Base-by-base conservation (phyloP, 2,797 vertebrate genomes). In the Thunnus albacares region DNA sequence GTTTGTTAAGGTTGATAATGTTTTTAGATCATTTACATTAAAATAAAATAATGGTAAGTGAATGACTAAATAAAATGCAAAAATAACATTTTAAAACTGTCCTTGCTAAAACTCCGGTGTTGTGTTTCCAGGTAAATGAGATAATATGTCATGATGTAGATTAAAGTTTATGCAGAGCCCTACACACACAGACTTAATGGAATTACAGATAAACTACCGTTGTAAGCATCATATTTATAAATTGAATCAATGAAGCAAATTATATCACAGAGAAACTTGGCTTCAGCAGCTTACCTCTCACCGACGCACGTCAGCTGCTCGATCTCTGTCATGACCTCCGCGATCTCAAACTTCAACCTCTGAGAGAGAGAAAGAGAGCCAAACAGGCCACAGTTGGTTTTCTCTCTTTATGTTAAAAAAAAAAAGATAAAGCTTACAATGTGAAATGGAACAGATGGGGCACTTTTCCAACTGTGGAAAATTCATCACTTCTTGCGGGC, bases 261-360 rank as follows among this genome's bases (percentile, higher is more conserved):
- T 20, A 35, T 15, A 30, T 17, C 7, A 18, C 22, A 57, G 45
- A 69, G 24, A 18, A 17, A 66, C 28, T 1, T 5, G 3, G 63
- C 15, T 53, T 56, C 11, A n/a, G 53, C 18, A n/a, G 82, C 93
- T 91, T 83, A 98, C 98, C 97, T 98, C 89, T 99, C 98, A 88
- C 98, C 98, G 2, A 96, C 96, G 45, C 97, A 98, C 0, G 98
- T 98, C 83, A 99, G 94, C 84, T 97, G 98, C 93, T 99, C 97
- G 17, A 99, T 99, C 94, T 99, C 98, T 0, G 97, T 99, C 98
- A 99, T 99, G 82, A 99, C 98, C 82, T 99, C 98, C 0, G 98
- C 97, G 58, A 99, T 99, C 92, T 99, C 98, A 88, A 97, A 97
- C 90, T 99, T 99, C 94, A 99, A 94, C 89, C 97, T 96, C 98